A percentile compares a stretch with the other conserved stretches of the same genome.
These are phyloP conservation scores for Polymixis lichenea DNA, from an alignment of 2,888 invertebrate genomes.

Conservation along the genomic window DNA sequence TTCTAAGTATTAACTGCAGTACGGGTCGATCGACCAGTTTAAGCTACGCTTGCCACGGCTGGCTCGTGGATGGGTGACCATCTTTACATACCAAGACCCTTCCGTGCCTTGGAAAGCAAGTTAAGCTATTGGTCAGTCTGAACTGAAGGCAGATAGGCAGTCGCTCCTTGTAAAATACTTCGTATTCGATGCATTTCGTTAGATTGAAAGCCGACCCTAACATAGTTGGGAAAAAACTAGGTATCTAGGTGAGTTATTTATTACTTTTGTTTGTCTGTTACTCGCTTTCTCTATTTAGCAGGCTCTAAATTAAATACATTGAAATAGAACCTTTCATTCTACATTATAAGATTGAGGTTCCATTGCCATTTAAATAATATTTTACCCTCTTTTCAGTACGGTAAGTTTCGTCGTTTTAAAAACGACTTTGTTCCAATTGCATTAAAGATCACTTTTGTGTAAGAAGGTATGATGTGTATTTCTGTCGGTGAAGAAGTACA, in stretches of 20 bases:
- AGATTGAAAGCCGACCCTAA: too few relatives aligned
- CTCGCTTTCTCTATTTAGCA: not conserved
- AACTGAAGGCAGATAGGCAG: too few relatives aligned
- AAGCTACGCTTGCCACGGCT: too few relatives aligned
- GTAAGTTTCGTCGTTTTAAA: not conserved
- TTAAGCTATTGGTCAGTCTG: too few relatives aligned
- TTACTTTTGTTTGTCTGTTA: not conserved
- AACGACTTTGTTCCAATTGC: not conserved
- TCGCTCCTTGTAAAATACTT: too few relatives aligned
- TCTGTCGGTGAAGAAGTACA: conserved; percentile 2
- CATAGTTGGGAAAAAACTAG: too few relatives aligned
- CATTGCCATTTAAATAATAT: not conserved
- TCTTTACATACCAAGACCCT: too few relatives aligned
- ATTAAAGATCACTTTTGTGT: conserved; percentile 12
- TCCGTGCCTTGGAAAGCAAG: too few relatives aligned
- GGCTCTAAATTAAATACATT: not conserved
- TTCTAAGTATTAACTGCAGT: too few relatives aligned
- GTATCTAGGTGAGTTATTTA: conserved; percentile 81
- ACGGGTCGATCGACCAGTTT: too few relatives aligned
- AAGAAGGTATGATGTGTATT: not conserved
- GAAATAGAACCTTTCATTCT: not conserved
- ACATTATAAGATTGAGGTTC: not conserved
- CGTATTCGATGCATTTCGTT: too few relatives aligned
- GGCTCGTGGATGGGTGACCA: too few relatives aligned
- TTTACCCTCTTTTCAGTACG: not conserved